phyloP scores from a whole-genome alignment of 1,140 invertebrate genomes.

The Hylaeus volcanicus region DNA sequence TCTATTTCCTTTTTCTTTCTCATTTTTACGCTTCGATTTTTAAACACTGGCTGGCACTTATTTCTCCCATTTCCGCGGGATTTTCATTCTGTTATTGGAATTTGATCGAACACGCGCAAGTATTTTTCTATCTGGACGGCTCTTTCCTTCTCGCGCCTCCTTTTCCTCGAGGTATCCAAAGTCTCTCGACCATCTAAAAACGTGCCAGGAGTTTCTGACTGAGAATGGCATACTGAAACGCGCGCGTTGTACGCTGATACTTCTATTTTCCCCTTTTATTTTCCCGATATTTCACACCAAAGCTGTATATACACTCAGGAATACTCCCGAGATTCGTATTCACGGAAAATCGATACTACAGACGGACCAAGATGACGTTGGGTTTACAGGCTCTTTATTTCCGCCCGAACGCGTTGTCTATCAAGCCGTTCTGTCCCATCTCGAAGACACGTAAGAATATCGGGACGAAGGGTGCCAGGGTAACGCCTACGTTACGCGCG shows the following conservation, averaged over 20 bases:
- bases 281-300: constrained; percentile 43
- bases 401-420: constrained; percentile 41
- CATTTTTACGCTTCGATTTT: background rate
- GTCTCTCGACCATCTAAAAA: constrained; percentile 3
- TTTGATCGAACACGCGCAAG: background rate
- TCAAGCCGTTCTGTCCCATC: constrained; percentile 40
- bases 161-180: background rate
- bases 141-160: background rate
- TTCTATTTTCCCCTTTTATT: constrained; percentile 40
- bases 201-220: constrained; percentile 7
- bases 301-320: constrained; percentile 33
- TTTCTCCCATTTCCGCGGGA: background rate
- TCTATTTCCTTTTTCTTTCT: background rate
- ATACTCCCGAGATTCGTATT: constrained; percentile 46
- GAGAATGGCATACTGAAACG: constrained; percentile 5
- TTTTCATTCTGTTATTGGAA: background rate
- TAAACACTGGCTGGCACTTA: background rate
- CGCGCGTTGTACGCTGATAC: background rate
- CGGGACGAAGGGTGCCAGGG: constrained; percentile 24
- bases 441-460: constrained; percentile 50
- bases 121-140: background rate
- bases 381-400: constrained; percentile 47
- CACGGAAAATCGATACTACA: constrained; percentile 47
- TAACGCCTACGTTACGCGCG: background rate
- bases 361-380: constrained; percentile 46